Base-by-base conservation (phyloP, 2,797 vertebrate species). In the Mus caroli region DNA sequence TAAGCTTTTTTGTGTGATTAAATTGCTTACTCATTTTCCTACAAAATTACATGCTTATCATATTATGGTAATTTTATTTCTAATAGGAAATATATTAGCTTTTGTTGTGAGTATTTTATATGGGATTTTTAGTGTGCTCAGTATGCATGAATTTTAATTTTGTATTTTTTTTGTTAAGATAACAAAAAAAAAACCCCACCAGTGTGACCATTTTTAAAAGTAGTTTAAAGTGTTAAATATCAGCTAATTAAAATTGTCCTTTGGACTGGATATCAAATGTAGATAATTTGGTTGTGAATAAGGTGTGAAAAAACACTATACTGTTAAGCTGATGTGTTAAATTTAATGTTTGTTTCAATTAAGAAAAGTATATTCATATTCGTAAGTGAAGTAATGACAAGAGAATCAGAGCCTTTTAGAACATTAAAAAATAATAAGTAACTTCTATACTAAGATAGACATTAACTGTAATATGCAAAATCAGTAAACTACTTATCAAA, bases 211-310 rank as follows among this genome's bases (percentile, higher is more conserved):
- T 69, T 90, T 62, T 96, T 60, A 40, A 91, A 89, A 90, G 24
- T 58, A 91, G 64, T 10, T 87, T 91, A 92, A 95, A 60, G 19
- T 92, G 0, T 97, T 93, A 78, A 90, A 64, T 91, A 90, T 58
- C 93, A 73, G 22, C 50, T 96, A 94, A 94, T 90, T 96, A 78
- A 96, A 94, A 90, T 82, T 90, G 13, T 69, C 3, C 20, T 91
- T 92, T 94, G 56, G 56, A 64, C 15, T 92, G 54, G 88, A 94
- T 84, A 92, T 78, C 6, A 92, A 9, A 80, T 69, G 67, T 20
- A 94, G 26, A 90, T 91, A 62, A 92, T 91, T 88, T 95, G 54
- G 15, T 64, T 56, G 78, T 88, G 64, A 94, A 40, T 92, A 88
- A 90, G 3, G 20, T 93, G n/a, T 26, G 71, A 69, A 97, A 90